A percentile compares a stretch with the other conserved stretches of the same genome.
These are phyloP conservation scores for Bombus waltoni DNA, from an alignment of 1,140 invertebrate genomes.

Conservation along the genomic window DNA sequence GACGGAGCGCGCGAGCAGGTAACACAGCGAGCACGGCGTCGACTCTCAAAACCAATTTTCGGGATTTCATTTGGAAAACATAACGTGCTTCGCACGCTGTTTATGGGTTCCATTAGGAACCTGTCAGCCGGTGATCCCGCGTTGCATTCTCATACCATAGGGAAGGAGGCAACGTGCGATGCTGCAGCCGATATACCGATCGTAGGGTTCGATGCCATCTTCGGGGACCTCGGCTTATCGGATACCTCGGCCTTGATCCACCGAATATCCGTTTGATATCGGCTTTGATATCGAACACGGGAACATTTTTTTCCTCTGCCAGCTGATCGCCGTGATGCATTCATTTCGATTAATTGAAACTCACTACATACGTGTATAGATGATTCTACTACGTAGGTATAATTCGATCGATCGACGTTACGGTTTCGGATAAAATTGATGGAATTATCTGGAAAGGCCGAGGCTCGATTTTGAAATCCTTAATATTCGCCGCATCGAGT, in stretches of 20 bases:
- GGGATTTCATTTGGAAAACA: slow-evolving; percentile 82
- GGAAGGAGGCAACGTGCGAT: slow-evolving; percentile 54
- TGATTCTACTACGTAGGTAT: no score
- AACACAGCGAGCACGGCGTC: background rate
- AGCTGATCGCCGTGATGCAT: background rate
- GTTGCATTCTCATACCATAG: slow-evolving; percentile 70
- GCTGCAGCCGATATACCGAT: slow-evolving; percentile 50
- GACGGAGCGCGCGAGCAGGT: background rate
- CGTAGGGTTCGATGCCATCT: slow-evolving; percentile 54
- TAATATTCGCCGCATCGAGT: slow-evolving; percentile 25
- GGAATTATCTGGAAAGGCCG: background rate
- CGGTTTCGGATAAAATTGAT: background rate
- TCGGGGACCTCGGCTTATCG: slow-evolving; percentile 63
- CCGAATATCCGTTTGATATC: slow-evolving; percentile 44
- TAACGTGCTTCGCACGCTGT: slow-evolving; percentile 81
- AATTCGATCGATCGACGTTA: background rate
- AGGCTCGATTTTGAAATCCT: background rate
- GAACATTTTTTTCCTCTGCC: background rate
- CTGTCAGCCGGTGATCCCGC: slow-evolving; percentile 82
- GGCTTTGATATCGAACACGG: background rate
- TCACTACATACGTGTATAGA: no score
- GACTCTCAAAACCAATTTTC: slow-evolving; percentile 78
- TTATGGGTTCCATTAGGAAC: slow-evolving; percentile 83
- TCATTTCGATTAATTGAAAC: background rate
- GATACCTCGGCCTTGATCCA: slow-evolving; percentile 60